These are phyloP conservation scores for Lagopus leucura DNA, from an alignment of 2,113 vertebrate species.

Conservation along the genomic window DNA sequence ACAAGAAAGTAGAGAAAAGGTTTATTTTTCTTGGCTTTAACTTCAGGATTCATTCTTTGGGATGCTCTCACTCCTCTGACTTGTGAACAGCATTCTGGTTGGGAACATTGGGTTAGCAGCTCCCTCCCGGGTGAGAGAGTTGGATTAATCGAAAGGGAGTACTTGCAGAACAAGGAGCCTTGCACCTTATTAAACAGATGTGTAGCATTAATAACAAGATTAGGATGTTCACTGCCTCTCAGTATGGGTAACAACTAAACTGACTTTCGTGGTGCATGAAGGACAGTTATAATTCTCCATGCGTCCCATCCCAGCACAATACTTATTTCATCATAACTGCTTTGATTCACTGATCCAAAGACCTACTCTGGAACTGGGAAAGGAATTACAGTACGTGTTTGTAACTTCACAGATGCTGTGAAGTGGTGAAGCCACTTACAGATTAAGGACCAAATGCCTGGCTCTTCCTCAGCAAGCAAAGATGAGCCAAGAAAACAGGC, in stretches of 20 bases:
- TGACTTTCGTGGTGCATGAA: not conserved
- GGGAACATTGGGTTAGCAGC: not conserved
- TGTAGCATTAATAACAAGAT: accelerated
- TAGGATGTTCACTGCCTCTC: not conserved
- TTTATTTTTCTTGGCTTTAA: not conserved
- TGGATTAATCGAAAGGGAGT: not conserved
- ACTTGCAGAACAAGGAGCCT: not conserved
- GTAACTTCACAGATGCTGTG: not conserved
- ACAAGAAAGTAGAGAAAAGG: not conserved
- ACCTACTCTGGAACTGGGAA: not conserved
- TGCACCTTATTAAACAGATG: not conserved
- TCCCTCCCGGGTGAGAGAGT: not conserved
- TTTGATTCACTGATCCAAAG: not conserved
- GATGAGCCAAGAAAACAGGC: conserved; percentile 28
- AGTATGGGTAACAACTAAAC: not conserved
- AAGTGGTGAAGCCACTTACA: not conserved
- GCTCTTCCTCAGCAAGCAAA: not conserved
- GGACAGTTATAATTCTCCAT: not conserved
- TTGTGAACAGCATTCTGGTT: not conserved
- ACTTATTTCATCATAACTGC: not conserved
- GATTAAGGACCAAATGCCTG: not conserved
- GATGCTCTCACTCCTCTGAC: not conserved
- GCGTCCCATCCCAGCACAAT: not conserved
- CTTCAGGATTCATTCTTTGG: not conserved
- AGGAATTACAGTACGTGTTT: not conserved